A percentile compares a stretch with the other conserved stretches of the same genome.
phyloP scores from a whole-genome alignment of 2,797 vertebrate species.

The Podargus strigoides region DNA sequence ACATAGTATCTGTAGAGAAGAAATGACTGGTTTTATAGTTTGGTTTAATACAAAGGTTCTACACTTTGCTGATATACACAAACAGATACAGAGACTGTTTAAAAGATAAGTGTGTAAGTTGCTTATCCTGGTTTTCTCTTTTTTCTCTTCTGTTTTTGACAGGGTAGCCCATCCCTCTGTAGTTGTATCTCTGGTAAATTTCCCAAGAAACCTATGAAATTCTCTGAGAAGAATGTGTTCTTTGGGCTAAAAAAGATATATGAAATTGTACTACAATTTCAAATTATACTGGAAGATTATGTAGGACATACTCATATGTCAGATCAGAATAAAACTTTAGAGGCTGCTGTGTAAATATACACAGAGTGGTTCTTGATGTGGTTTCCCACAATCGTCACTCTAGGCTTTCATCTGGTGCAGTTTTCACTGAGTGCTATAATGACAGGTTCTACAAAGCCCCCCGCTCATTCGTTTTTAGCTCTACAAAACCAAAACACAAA shows the following conservation, averaged over 20 bases:
- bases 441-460: background rate
- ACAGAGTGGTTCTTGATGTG: background rate
- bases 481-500: background rate
- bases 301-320: background rate
- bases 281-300: slow-evolving; percentile 30
- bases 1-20: background rate
- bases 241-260: slow-evolving; percentile 13
- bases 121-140: background rate
- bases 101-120: background rate
- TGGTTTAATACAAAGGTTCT: background rate
- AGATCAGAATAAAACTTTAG: slow-evolving; percentile 6
- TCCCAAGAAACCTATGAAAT: background rate
- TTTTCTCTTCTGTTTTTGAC: background rate
- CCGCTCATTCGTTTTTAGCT: slow-evolving; percentile 37
- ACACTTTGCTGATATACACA: background rate
- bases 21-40: background rate
- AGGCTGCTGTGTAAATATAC: slow-evolving; percentile 23
- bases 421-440: slow-evolving; percentile 33
- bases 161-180: background rate
- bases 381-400: slow-evolving; percentile 20
- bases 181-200: background rate
- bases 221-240: background rate
- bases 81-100: background rate
- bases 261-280: background rate
- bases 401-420: slow-evolving; percentile 27